A percentile compares a stretch with the other conserved stretches of the same genome.
Conservation (phyloP, 1,140 invertebrate genomes). For the Lycorma delicatula region DNA sequence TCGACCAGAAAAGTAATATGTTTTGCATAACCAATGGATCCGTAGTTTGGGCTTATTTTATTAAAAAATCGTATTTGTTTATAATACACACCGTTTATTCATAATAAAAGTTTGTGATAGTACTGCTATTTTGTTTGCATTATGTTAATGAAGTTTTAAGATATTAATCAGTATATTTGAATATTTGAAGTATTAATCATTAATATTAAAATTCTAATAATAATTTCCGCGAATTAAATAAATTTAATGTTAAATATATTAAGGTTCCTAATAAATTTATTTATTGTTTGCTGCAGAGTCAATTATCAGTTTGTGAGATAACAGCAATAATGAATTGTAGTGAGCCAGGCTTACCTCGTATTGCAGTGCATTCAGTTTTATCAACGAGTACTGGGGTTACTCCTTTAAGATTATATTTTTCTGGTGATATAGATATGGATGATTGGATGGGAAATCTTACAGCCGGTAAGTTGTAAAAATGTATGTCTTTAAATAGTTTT, state of each 20-base stretch:
- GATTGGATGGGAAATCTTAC: constrained; percentile 74
- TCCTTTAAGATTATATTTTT: constrained; percentile 60
- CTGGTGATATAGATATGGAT: constrained; percentile 70
- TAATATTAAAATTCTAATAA: no score
- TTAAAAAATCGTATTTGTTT: no score
- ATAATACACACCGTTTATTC: no score
- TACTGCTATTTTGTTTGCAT: no score
- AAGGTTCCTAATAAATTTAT: not conserved
- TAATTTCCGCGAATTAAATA: no score
- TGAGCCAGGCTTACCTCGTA: constrained; percentile 62
- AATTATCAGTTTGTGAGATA: constrained; percentile 58
- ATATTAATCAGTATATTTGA: not conserved
- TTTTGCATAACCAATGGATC: no score
- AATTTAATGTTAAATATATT: no score
- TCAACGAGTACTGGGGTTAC: constrained; percentile 40
- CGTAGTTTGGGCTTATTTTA: no score
- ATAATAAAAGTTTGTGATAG: no score
- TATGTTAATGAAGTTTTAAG: no score
- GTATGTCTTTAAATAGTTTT: not conserved
- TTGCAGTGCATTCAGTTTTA: constrained; percentile 59
- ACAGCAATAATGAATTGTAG: constrained; percentile 63
- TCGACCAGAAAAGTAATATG: no score
- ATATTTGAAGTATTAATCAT: not conserved
- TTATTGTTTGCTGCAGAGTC: constrained; percentile 40
- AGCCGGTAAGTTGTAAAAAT: constrained; percentile 41